Percentiles rank a stretch among this genome's conserved stretches.
These are phyloP conservation scores for Aphodius sticticus DNA, from an alignment of 2,888 invertebrate genomes.

Conservation along the genomic window DNA sequence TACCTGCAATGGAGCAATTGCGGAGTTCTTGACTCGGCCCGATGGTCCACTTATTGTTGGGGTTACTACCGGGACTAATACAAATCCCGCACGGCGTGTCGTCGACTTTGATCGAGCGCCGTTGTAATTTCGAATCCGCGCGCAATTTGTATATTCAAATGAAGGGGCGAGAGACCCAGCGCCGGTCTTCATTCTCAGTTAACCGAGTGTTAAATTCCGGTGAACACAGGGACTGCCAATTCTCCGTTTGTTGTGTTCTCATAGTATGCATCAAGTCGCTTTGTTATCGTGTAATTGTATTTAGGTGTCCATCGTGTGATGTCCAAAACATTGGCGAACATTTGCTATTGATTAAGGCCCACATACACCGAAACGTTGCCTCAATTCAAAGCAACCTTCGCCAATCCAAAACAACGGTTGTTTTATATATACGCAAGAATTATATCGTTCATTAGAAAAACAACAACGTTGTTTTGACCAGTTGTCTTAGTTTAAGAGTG, in stretches of 20 bases:
- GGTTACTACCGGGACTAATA: background rate
- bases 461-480: too few relatives aligned
- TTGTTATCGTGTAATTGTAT: background rate
- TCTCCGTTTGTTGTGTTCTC: background rate
- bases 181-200: background rate
- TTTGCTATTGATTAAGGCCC: too few relatives aligned
- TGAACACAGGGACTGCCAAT: background rate
- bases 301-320: too few relatives aligned
- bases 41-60: constrained; percentile 4
- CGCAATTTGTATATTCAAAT: background rate
- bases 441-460: too few relatives aligned
- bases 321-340: too few relatives aligned
- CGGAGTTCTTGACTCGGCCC: background rate
- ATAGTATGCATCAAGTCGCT: background rate
- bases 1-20: background rate
- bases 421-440: too few relatives aligned
- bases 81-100: constrained; percentile 4
- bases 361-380: too few relatives aligned
- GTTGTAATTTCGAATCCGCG: background rate
- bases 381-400: too few relatives aligned
- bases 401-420: too few relatives aligned
- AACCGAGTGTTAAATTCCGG: background rate
- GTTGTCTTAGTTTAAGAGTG: too few relatives aligned
- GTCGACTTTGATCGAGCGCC: background rate
- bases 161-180: background rate